Evolutionary conservation across 2,113 vertebrate species (phyloP).

Genomic region (Nannobrachium achirus): DNA sequence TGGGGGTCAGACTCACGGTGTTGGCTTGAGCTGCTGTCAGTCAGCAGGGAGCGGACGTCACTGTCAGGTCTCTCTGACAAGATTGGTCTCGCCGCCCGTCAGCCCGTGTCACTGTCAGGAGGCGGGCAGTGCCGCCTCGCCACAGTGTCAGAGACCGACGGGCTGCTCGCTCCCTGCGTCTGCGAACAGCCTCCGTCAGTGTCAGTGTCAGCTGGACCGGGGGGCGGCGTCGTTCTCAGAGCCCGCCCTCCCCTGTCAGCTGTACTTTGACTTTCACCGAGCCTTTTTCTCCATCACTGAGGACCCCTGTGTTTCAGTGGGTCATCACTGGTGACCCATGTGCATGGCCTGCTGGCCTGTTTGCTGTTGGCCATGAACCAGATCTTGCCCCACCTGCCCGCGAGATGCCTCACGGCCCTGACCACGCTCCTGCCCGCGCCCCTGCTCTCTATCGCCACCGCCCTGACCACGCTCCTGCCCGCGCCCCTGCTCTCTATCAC

Average conservation of each 20-base stretch:
- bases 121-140: constrained; percentile 83
- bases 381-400: background rate
- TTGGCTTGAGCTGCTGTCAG: constrained; percentile 82
- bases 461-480: constrained; percentile 1
- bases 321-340: constrained; percentile 27
- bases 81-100: constrained; percentile 66
- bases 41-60: constrained; percentile 84
- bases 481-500: background rate
- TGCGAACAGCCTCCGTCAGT: constrained; percentile 90
- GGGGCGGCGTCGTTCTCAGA: constrained; percentile 50
- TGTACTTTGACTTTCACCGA: constrained; percentile 83
- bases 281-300: constrained; percentile 51
- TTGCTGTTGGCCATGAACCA: constrained; percentile 16
- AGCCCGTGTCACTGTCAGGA: constrained; percentile 91
- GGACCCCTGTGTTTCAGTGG: constrained; percentile 35
- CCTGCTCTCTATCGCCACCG: too few species aligned
- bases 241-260: constrained; percentile 80
- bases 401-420: too few species aligned
- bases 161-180: constrained; percentile 70
- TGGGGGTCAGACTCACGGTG: constrained; percentile 75
- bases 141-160: constrained; percentile 88
- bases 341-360: constrained; percentile 41
- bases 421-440: too few species aligned
- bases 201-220: constrained; percentile 90
- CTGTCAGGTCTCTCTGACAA: constrained; percentile 91